Base-by-base conservation (phyloP, 2,113 vertebrate genomes). In the Spea bombifrons region DNA sequence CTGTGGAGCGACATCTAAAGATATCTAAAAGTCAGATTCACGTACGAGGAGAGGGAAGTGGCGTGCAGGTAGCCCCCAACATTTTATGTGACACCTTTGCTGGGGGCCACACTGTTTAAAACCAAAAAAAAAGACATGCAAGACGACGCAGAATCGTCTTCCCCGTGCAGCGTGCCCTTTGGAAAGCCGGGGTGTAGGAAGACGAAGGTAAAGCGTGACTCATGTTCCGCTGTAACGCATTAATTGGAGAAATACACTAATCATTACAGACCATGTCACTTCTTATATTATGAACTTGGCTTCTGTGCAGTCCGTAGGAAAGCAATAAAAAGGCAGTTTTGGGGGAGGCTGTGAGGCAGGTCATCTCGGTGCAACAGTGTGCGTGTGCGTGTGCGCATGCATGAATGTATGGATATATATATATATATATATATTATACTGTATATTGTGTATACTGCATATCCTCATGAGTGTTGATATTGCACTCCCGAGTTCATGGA, bases 191-290 rank as follows among this genome's bases (percentile, higher is more conserved):
- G 52, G 53, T 10, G 16, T 8, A 59, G 46, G 10, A 5, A 7
- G 47, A 52, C 8, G 65, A 64, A 12, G 13, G 47, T 7, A 61
- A 66, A 53, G 9, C 7, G 10, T 75, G 73, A 75, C 10, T 66
- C 63, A 66, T 75, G 5, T 75, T 66, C 46, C 59, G 55, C 57
- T 30, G 30, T 30, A n/a, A 30, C 17, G 63, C 73, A 43, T 48
- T 75, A 75, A 66, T 75, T 75, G 73, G 48, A 44, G 44, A 66
- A 66, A 75, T 66, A 75, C 73, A 75, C 65, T 75, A 66, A 75
- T 75, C 30, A 63, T 53, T 53, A 52, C 48, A 75, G 73, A 75
- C 61, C 73, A 45, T 75, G 73, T 75, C 73, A 50, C 73, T 66
- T 75, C 63, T 43, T 66, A 75, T 75, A 53, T 12, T 8, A 44